Conservation (phyloP, 2,113 vertebrate species). For the Anguilla rostrata region DNA sequence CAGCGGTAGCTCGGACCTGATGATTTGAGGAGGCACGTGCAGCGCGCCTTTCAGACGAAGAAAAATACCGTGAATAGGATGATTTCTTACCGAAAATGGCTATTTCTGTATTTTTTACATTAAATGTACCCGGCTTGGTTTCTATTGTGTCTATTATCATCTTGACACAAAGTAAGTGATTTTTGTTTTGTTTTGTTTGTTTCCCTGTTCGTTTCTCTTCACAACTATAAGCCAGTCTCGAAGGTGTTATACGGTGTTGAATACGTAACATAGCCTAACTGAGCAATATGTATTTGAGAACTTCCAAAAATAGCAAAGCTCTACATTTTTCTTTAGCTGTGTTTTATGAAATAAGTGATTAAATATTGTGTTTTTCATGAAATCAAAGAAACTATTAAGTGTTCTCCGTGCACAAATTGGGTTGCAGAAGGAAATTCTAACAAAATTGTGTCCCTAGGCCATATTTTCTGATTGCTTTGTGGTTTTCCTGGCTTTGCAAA, state of each 20-base stretch:
- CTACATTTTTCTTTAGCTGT: neutral
- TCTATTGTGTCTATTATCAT: slow-evolving; percentile 65
- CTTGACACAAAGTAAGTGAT: slow-evolving; percentile 66
- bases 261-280: neutral
- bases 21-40: slow-evolving; percentile 28
- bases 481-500: no score
- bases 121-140: slow-evolving; percentile 48
- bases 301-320: neutral
- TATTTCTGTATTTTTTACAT: slow-evolving; percentile 45
- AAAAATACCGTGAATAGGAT: slow-evolving; percentile 29
- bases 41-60: slow-evolving; percentile 40
- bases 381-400: neutral
- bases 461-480: no score
- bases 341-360: neutral
- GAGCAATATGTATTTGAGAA: neutral
- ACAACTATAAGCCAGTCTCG: neutral
- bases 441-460: no score
- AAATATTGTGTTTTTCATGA: neutral
- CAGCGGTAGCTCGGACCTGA: slow-evolving; percentile 13
- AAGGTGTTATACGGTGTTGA: neutral
- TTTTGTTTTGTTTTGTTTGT: neutral
- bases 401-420: neutral
- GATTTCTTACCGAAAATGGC: slow-evolving; percentile 60
- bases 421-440: neutral
- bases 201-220: slow-evolving; percentile 17